Conservation (phyloP, 2,888 invertebrate species). For the Noctuana brunneofusca region DNA sequence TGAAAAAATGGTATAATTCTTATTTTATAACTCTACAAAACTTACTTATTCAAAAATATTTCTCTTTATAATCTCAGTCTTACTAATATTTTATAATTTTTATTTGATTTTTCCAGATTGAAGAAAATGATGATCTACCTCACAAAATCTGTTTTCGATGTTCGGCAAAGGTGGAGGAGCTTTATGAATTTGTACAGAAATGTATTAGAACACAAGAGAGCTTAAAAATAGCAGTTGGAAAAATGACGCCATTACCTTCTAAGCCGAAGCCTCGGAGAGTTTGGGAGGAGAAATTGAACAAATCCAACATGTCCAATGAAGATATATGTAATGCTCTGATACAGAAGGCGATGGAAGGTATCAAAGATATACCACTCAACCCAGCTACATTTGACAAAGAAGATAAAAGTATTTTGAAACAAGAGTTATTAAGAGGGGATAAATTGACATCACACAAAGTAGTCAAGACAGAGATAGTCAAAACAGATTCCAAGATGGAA, state of each 20-base stretch:
- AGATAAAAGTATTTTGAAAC: constrained; percentile 34
- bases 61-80: no score
- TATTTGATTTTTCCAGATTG: constrained; percentile 67
- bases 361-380: constrained; percentile 57
- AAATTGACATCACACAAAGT: neutral
- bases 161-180: constrained; percentile 77
- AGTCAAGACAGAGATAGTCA: constrained; percentile 3
- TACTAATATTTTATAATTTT: constrained; percentile 12
- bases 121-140: constrained; percentile 76
- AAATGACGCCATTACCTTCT: constrained; percentile 46
- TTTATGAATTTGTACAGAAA: constrained; percentile 74
- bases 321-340: constrained; percentile 76
- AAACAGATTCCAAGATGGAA: constrained; percentile 19
- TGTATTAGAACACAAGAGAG: constrained; percentile 72
- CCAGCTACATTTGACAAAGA: constrained; percentile 42
- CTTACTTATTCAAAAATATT: no score
- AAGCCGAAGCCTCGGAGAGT: constrained; percentile 62
- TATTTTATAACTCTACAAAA: no score
- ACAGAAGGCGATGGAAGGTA: constrained; percentile 74
- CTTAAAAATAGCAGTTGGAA: constrained; percentile 57
- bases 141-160: constrained; percentile 79
- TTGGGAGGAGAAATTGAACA: constrained; percentile 72
- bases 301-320: constrained; percentile 74
- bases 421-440: neutral
- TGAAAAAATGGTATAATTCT: no score